A percentile compares a stretch with the other conserved stretches of the same genome.
These are phyloP conservation scores for Pediacus dermestoides DNA, from an alignment of 2,888 invertebrate genomes.

Conservation along the genomic window DNA sequence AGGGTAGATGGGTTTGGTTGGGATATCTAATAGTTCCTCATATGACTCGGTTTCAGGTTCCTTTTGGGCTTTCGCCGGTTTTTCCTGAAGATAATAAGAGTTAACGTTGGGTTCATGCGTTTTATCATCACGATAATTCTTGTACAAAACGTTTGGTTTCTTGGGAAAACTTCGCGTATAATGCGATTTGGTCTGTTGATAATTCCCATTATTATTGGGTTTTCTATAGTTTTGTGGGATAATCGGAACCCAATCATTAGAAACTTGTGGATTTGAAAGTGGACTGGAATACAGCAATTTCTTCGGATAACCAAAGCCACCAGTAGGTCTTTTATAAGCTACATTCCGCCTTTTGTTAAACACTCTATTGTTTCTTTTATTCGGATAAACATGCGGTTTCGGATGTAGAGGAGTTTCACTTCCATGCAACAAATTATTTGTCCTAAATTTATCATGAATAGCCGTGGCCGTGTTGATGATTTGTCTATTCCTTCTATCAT, in stretches of 20 bases:
- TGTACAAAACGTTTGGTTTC: no score
- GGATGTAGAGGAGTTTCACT: not conserved
- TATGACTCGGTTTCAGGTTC: constrained; percentile 28
- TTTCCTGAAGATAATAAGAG: not conserved
- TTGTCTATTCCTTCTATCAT: not conserved
- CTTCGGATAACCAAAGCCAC: no score
- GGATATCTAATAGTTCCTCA: constrained; percentile 37
- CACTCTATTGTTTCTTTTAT: not conserved
- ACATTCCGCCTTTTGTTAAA: not conserved
- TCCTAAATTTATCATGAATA: not conserved
- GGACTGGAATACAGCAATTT: no score
- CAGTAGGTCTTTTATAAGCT: not conserved
- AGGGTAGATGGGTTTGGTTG: constrained; percentile 45
- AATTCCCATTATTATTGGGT: not conserved
- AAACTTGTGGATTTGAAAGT: not conserved
- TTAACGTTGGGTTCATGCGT: not conserved
- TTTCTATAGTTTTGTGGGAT: not conserved
- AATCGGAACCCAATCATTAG: constrained; percentile 2
- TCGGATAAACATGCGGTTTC: not conserved
- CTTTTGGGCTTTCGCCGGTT: no score
- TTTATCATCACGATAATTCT: constrained; percentile 4
- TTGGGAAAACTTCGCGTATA: no score
- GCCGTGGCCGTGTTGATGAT: not conserved
- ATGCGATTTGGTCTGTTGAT: no score
- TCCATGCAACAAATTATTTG: constrained; percentile 2